These are phyloP conservation scores for Gallirallus australis DNA, from an alignment of 2,797 vertebrate genomes.

Conservation along the genomic window DNA sequence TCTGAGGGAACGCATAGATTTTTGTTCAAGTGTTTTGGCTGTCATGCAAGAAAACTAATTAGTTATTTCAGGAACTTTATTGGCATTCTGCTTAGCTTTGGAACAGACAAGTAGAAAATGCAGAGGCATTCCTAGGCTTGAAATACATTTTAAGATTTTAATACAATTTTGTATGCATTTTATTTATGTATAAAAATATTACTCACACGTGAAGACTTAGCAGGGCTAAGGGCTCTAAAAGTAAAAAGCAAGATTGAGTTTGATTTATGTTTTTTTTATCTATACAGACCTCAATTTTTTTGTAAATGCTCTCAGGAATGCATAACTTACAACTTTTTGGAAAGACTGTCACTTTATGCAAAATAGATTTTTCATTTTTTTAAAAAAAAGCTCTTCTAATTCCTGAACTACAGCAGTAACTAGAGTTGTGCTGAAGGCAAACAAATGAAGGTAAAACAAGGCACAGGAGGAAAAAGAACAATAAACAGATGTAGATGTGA, in stretches of 20 bases:
- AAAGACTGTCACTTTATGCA: background rate
- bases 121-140: background rate
- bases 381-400: background rate
- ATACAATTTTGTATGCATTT: background rate
- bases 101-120: background rate
- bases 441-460: background rate
- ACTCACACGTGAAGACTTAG: background rate
- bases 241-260: background rate
- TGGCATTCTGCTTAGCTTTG: background rate
- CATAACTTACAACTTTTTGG: background rate
- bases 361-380: background rate
- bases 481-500: background rate
- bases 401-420: background rate
- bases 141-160: background rate
- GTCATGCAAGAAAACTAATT: background rate
- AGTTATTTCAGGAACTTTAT: background rate
- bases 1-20: background rate
- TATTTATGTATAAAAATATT: background rate
- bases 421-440: background rate
- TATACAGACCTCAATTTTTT: background rate
- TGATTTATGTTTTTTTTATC: background rate
- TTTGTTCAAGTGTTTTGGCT: conserved; percentile 30
- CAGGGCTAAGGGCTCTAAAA: background rate
- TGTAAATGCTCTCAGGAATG: background rate
- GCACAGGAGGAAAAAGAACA: background rate